A percentile compares a stretch with the other conserved stretches of the same genome.
Conservation (phyloP, 1,140 invertebrate genomes). For the Trichonephila clavata region DNA sequence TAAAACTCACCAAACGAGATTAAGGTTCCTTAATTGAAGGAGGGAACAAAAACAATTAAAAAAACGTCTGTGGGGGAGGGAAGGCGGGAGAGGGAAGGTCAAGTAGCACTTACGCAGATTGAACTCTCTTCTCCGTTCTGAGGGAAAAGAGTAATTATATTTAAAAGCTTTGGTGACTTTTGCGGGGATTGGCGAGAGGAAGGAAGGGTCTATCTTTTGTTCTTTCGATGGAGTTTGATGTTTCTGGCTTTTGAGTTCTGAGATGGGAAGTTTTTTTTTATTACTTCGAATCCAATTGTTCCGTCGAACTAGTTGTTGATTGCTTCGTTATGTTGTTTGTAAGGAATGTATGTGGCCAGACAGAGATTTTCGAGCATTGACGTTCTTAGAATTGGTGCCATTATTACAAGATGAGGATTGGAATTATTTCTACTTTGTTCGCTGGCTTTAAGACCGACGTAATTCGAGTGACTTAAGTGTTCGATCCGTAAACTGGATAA, state of each 20-base stretch:
- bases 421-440: no score
- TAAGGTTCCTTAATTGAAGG: slow-evolving; percentile 47
- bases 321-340: no score
- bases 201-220: background rate
- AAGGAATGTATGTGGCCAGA: no score
- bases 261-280: background rate
- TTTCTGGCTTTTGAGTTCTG: background rate
- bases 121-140: background rate
- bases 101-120: slow-evolving; percentile 39
- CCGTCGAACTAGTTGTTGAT: background rate
- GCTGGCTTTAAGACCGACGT: no score
- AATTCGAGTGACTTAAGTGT: no score
- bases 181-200: background rate
- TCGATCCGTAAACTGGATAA: no score
- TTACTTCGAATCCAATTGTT: background rate
- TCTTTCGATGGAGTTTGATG: background rate
- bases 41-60: slow-evolving; percentile 18
- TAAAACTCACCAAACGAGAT: slow-evolving; percentile 33
- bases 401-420: no score
- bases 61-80: background rate
- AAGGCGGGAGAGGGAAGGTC: background rate
- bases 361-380: no score
- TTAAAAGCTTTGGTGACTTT: slow-evolving; percentile 28
- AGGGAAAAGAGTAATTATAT: slow-evolving; percentile 26
- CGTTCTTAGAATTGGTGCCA: no score